Percentiles rank a stretch among this genome's conserved stretches.
phyloP scores from a whole-genome alignment of 2,888 invertebrate genomes.

The Dasysyrphus tricinctus region DNA sequence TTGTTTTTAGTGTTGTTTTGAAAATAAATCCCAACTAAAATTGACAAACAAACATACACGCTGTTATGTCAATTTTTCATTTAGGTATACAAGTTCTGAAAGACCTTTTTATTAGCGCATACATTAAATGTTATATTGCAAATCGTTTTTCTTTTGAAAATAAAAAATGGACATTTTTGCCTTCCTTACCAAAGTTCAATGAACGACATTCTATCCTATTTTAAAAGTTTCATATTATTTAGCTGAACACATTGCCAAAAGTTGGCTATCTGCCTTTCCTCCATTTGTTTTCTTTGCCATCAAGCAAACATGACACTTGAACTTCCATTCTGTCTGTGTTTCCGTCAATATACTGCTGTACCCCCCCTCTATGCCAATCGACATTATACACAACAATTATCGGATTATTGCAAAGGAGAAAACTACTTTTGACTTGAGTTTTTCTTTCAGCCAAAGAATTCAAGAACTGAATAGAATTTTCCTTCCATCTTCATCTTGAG shows the following conservation, averaged over 20 bases:
- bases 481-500: slow-evolving; percentile 33
- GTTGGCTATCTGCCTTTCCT: not conserved
- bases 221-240: not conserved
- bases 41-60: no score
- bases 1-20: no score
- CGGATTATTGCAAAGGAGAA: slow-evolving; percentile 59
- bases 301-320: slow-evolving; percentile 13
- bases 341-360: not conserved
- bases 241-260: not conserved
- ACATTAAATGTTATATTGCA: no score
- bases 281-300: not conserved
- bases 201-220: not conserved
- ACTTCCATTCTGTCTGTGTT: slow-evolving; percentile 7
- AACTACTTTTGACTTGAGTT: slow-evolving; percentile 39
- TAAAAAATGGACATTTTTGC: not conserved
- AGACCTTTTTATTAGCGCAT: no score
- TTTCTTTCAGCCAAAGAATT: slow-evolving; percentile 11
- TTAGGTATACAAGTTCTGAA: no score
- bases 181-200: not conserved
- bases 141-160: not conserved
- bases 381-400: slow-evolving; percentile 59
- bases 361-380: slow-evolving; percentile 23
- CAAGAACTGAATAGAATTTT: slow-evolving; percentile 1
- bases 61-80: no score
- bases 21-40: no score